These are phyloP conservation scores for Eueides isabella DNA, from an alignment of 1,140 invertebrate species.

Conservation along the genomic window DNA sequence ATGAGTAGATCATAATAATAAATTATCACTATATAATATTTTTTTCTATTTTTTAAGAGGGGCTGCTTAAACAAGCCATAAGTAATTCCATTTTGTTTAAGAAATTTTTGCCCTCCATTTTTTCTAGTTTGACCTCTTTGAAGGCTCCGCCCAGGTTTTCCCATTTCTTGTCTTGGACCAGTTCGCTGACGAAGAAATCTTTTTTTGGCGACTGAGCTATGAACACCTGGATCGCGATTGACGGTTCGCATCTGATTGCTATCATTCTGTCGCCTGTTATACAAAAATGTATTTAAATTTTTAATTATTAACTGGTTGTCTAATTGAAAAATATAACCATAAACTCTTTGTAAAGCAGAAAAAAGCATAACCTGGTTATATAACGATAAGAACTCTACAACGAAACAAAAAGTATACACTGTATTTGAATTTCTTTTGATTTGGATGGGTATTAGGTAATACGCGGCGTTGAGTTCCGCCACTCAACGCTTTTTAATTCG, in stretches of 20 bases:
- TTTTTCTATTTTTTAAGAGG: conserved; percentile 66
- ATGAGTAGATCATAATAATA: neutral
- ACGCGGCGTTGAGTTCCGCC: too few relatives aligned
- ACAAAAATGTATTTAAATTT: conserved; percentile 9
- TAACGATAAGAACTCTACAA: too few relatives aligned
- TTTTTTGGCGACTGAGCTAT: conserved; percentile 93
- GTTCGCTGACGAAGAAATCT: conserved; percentile 92
- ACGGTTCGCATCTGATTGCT: conserved; percentile 92
- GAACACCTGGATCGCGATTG: conserved; percentile 84
- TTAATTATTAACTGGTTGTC: too few relatives aligned
- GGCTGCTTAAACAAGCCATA: conserved; percentile 92
- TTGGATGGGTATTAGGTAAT: too few relatives aligned
- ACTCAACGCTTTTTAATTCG: too few relatives aligned
- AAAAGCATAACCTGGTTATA: too few relatives aligned
- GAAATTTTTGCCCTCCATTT: conserved; percentile 98
- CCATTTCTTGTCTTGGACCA: conserved; percentile 95
- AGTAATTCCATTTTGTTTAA: conserved; percentile 98
- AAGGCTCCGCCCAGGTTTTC: conserved; percentile 94
- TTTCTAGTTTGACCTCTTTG: conserved; percentile 95
- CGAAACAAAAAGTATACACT: too few relatives aligned
- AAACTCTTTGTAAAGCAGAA: too few relatives aligned
- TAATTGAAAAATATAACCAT: too few relatives aligned
- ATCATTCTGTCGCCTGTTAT: conserved; percentile 89
- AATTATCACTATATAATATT: conserved; percentile 11
- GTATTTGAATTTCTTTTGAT: too few relatives aligned